These are phyloP conservation scores for Riparia riparia DNA, from an alignment of 2,113 vertebrate species.

Conservation along the genomic window DNA sequence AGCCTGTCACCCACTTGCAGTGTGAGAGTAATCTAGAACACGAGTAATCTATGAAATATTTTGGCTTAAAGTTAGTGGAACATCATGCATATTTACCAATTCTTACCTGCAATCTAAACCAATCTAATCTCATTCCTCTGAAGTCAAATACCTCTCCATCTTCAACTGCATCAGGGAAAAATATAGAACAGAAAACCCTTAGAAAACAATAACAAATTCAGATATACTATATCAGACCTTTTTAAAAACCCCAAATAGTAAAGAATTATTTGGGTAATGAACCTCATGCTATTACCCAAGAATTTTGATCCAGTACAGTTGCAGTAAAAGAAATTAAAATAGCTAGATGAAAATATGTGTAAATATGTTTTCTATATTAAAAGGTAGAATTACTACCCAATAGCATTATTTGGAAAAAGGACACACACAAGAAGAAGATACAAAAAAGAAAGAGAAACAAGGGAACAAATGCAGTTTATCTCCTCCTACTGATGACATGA, in stretches of 20 bases:
- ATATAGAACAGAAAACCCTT: neutral
- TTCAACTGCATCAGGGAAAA: slow-evolving; percentile 85
- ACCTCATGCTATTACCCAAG: neutral
- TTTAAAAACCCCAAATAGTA: neutral
- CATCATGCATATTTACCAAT: neutral
- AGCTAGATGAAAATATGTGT: neutral
- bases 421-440: neutral
- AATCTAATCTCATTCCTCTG: slow-evolving; percentile 97
- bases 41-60: neutral
- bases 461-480: neutral
- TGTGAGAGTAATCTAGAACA: neutral
- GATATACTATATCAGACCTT: neutral
- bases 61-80: neutral
- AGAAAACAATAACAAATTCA: neutral
- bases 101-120: slow-evolving; percentile 97
- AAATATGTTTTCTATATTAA: neutral
- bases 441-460: rapidly evolving
- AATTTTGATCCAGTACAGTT: neutral
- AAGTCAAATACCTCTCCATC: slow-evolving; percentile 99
- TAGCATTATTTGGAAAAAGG: neutral
- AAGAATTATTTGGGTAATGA: neutral
- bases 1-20: neutral
- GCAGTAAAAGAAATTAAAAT: neutral
- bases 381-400: neutral
- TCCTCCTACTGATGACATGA: neutral